A percentile compares a stretch with the other conserved stretches of the same genome.
These are phyloP conservation scores for Nanger granti DNA, from an alignment of 2,113 vertebrate genomes.

Conservation along the genomic window DNA sequence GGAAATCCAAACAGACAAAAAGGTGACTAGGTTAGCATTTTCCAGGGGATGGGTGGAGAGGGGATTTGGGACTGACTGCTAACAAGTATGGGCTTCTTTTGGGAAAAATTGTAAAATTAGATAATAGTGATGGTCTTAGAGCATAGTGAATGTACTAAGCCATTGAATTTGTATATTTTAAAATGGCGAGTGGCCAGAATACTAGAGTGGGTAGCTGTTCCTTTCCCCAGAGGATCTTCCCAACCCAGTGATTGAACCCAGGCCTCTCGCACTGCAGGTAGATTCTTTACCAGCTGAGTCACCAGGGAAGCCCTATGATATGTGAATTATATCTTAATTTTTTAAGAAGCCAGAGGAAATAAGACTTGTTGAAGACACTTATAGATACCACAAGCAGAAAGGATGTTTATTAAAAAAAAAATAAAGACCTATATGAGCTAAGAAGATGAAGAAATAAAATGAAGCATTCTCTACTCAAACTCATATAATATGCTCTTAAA, in stretches of 20 bases:
- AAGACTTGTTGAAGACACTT: not conserved
- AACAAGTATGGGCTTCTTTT: not conserved
- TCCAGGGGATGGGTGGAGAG: not conserved
- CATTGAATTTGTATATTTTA: not conserved
- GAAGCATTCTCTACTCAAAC: not conserved
- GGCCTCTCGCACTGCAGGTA: accelerated
- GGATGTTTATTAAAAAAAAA: not conserved
- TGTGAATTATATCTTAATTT: not conserved
- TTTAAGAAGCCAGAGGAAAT: not conserved
- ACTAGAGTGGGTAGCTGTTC: not conserved
- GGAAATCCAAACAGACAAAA: not conserved
- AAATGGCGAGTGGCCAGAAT: not conserved
- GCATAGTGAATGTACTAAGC: not conserved
- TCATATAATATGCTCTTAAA: not conserved
- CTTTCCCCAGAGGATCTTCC: not conserved
- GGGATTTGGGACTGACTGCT: not conserved
- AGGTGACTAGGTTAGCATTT: not conserved
- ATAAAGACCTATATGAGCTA: not conserved
- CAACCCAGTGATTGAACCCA: not conserved
- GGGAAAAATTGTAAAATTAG: not conserved
- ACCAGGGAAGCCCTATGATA: not conserved
- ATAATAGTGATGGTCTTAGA: not conserved
- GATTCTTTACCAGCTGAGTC: not conserved
- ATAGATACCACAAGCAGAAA: not conserved
- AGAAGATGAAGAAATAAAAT: not conserved